These are phyloP conservation scores for Staurois parvus DNA, from an alignment of 2,797 vertebrate genomes.

Conservation along the genomic window DNA sequence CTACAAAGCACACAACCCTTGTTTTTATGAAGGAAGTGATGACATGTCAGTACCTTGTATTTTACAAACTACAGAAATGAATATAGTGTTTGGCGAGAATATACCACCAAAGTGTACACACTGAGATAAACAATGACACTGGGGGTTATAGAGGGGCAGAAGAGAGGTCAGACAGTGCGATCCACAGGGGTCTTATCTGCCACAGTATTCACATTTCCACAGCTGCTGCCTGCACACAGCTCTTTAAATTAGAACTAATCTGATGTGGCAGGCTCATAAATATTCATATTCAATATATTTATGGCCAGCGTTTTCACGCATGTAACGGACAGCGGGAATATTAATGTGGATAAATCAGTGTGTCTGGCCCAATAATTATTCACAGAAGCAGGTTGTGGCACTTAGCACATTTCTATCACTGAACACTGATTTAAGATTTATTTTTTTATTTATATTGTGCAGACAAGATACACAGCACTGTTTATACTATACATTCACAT, in stretches of 20 bases:
- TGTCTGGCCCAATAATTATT: slow-evolving; percentile 46
- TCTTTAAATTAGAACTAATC: slow-evolving; percentile 57
- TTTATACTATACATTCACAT: no score
- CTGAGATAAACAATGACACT: no score
- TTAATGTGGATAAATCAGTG: slow-evolving; percentile 53
- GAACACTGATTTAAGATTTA: not conserved
- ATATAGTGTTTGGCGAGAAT: no score
- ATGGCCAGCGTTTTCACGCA: slow-evolving; percentile 27
- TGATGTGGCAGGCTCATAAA: slow-evolving; percentile 44
- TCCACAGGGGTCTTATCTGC: slow-evolving; percentile 13
- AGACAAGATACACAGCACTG: no score
- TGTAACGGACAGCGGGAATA: slow-evolving; percentile 49
- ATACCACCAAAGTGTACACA: no score
- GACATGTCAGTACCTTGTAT: no score
- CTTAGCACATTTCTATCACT: not conserved
- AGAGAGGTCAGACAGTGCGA: not conserved
- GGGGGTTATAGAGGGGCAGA: not conserved
- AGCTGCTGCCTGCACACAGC: slow-evolving; percentile 43
- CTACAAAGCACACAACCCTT: no score
- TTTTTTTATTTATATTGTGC: no score
- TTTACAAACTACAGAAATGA: no score
- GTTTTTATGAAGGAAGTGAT: no score
- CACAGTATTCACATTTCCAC: slow-evolving; percentile 15
- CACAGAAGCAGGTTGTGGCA: not conserved
- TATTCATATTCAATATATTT: slow-evolving; percentile 30